Evolutionary conservation across 2,113 vertebrate species (phyloP).

Genomic region (Atractosteus spatula): DNA sequence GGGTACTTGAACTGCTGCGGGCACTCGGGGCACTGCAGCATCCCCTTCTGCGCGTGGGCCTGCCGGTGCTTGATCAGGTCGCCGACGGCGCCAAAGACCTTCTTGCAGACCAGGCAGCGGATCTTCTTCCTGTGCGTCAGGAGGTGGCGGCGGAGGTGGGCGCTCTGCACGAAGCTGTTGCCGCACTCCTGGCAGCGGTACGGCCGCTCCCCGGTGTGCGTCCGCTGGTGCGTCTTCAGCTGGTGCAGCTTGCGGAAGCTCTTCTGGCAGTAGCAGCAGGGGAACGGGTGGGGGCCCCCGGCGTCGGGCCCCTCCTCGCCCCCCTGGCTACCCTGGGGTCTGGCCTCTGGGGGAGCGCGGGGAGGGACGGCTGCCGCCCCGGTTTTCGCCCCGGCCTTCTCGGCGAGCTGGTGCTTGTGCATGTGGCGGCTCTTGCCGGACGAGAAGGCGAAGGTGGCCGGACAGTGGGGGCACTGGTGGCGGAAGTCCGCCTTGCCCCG

Average conservation of each 20-base stretch:
- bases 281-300: slow-evolving; percentile 4
- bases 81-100: slow-evolving; percentile 53
- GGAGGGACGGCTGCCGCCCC: slow-evolving; percentile 36
- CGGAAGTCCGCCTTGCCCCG: too few species aligned
- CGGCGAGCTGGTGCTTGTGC: slow-evolving; percentile 56
- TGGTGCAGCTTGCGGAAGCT: slow-evolving; percentile 27
- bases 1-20: slow-evolving; percentile 53
- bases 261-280: slow-evolving; percentile 59
- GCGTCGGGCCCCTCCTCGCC: slow-evolving; percentile 1
- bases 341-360: background rate
- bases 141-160: slow-evolving; percentile 55
- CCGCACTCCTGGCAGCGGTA: slow-evolving; percentile 63
- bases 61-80: slow-evolving; percentile 63
- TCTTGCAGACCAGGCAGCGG: slow-evolving; percentile 66
- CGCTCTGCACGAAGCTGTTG: slow-evolving; percentile 49
- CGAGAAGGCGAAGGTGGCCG: slow-evolving; percentile 48
- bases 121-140: slow-evolving; percentile 54
- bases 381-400: slow-evolving; percentile 41
- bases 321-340: slow-evolving; percentile 37
- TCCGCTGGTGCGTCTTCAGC: slow-evolving; percentile 48
- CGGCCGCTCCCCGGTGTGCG: slow-evolving; percentile 59
- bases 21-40: slow-evolving; percentile 65
- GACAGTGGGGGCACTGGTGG: slow-evolving; percentile 57
- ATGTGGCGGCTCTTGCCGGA: slow-evolving; percentile 63
- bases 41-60: slow-evolving; percentile 53